Evolutionary conservation across 2,888 invertebrate genomes (phyloP).

Genomic region (Lasiommata megera): DNA sequence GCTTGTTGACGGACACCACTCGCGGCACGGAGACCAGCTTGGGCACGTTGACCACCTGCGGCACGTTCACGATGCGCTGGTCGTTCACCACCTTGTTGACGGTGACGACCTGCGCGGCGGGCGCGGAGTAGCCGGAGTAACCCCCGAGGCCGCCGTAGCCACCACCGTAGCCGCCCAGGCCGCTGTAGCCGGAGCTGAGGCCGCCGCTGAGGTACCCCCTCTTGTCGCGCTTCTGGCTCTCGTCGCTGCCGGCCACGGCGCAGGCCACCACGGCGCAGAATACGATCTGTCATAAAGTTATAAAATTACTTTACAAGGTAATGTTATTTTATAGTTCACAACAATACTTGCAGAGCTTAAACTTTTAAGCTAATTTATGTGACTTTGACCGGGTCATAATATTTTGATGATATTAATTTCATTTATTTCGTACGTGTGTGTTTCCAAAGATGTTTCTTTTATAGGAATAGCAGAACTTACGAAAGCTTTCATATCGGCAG

Average conservation of each 20-base stretch:
- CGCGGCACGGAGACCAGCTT: constrained; percentile 53
- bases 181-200: constrained; percentile 1
- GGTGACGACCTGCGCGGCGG: constrained; percentile 34
- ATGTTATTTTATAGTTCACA: no score
- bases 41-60: constrained; percentile 48
- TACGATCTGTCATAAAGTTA: constrained; percentile 37
- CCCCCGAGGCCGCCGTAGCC: neutral
- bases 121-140: neutral
- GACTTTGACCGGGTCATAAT: no score
- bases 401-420: no score
- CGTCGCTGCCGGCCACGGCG: constrained; percentile 48
- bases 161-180: constrained; percentile 11
- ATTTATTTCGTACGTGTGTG: no score
- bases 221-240: constrained; percentile 24
- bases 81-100: constrained; percentile 52
- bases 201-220: constrained; percentile 30
- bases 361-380: no score
- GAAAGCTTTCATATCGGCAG: constrained; percentile 50
- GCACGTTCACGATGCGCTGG: constrained; percentile 43
- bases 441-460: no score
- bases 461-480: constrained; percentile 49
- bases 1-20: constrained; percentile 55
- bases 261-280: constrained; percentile 36
- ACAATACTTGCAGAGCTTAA: no score
- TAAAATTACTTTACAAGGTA: no score